Evolutionary conservation across 2,888 invertebrate species (phyloP), one percentile per base, ranked within the genome.

Genomic region (Nematopogon swammerdamellus): DNA sequence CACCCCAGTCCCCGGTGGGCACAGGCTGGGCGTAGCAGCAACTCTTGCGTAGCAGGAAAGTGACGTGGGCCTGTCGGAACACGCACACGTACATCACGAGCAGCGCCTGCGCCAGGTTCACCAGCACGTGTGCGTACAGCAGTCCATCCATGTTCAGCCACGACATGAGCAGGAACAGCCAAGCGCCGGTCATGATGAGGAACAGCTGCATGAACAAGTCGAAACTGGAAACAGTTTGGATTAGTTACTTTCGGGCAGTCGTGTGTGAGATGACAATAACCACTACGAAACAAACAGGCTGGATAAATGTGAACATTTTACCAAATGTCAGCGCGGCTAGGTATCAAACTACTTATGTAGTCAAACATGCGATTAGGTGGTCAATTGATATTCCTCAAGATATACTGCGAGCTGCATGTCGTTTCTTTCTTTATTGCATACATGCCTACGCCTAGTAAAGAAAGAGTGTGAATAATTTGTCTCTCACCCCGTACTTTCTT

Each of bases 1-100:
- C 92, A 0, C 92, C 92, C 92, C 92, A 92, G 61, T 92, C 92
- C n/a, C 85, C 84, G 0, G 85, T 82, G 2, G 87, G 86, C 20
- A 88, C 82, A 1, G 87, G 87, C 55, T 90, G 86, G 29, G 85
- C 85, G 62, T 89, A 89, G 60, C 89, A 90, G 68, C 91, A 92
- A 49, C 89, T 88, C 68, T 92, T 92, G 53, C 87, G 83, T 46
- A 92, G 68, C 50, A 92, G 72, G 68, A 88, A 91, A 8, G 85
- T 87, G 1, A 93, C 92, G 60, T 92, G 88, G 52, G 87, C 85
- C 61, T 92, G 92, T 48, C 89, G 84, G 47, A 89, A 72, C 14
- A 92, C 83, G 57, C 92, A 91, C 48, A 91, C 84, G 60, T 92
- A 92, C 48, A 92, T 80, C 55, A 92, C 75, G 18, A 89, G 63